A percentile compares a stretch with the other conserved stretches of the same genome.
Conservation (phyloP, 2,888 invertebrate species). For the Pachliopta kotzebuea region DNA sequence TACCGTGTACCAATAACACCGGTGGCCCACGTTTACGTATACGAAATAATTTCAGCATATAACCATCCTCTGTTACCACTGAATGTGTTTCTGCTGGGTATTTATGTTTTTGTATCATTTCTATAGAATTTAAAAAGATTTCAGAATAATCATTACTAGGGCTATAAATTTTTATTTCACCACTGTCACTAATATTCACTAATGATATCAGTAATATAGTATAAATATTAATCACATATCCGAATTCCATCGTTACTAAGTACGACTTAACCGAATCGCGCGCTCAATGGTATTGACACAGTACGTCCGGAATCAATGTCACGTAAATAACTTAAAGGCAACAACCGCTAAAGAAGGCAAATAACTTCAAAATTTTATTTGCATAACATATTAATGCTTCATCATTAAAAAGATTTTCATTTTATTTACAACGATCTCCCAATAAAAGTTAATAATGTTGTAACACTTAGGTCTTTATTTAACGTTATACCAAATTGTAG, state of each 20-base stretch:
- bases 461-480: not conserved
- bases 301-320: constrained; percentile 36
- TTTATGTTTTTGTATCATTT: constrained; percentile 57
- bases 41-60: constrained; percentile 54
- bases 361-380: constrained; percentile 19
- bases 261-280: constrained; percentile 35
- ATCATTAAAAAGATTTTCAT: not conserved
- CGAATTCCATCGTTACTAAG: constrained; percentile 26
- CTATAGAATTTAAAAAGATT: constrained; percentile 54
- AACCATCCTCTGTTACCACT: constrained; percentile 62
- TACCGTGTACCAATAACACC: constrained; percentile 62
- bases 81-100: constrained; percentile 49
- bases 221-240: constrained; percentile 16
- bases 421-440: too few relatives aligned
- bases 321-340: constrained; percentile 32
- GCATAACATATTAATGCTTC: constrained; percentile 13
- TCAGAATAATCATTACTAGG: constrained; percentile 46
- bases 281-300: constrained; percentile 34
- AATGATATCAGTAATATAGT: constrained; percentile 40
- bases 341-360: constrained; percentile 20
- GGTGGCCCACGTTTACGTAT: constrained; percentile 59
- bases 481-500: not conserved
- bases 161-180: constrained; percentile 20
- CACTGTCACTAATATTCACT: constrained; percentile 26
- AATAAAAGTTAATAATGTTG: too few relatives aligned